A percentile compares a stretch with the other conserved stretches of the same genome.
phyloP scores from a whole-genome alignment of 2,113 vertebrate genomes.

The Misgurnus mizolepis region DNA sequence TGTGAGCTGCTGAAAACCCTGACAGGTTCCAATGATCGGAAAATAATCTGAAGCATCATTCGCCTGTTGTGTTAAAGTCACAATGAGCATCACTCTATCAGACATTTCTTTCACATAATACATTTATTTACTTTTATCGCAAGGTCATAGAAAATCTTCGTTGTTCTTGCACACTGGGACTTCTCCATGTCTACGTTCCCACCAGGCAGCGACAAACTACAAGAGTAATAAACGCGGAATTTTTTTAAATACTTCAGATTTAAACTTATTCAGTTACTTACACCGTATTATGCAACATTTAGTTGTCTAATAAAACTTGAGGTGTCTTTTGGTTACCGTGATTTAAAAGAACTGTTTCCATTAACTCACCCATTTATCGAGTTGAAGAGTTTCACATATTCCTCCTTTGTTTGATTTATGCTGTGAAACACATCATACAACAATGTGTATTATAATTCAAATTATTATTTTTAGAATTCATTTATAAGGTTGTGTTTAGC shows the following conservation, averaged over 20 bases:
- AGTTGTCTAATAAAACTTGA: too few species aligned
- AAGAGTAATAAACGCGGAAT: neutral
- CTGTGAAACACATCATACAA: slow-evolving; percentile 48
- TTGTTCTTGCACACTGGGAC: slow-evolving; percentile 65
- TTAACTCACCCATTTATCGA: slow-evolving; percentile 73
- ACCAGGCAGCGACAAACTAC: slow-evolving; percentile 74
- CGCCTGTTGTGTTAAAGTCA: slow-evolving; percentile 69
- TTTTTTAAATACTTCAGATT: too few species aligned
- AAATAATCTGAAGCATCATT: slow-evolving; percentile 88
- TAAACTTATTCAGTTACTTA: too few species aligned
- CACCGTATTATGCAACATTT: too few species aligned
- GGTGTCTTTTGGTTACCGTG: too few species aligned
- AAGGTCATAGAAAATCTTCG: slow-evolving; percentile 73
- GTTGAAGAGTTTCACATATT: slow-evolving; percentile 67
- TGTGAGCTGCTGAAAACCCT: slow-evolving; percentile 86
- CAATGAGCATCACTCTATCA: neutral
- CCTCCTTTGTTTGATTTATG: slow-evolving; percentile 70
- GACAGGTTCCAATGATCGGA: slow-evolving; percentile 93
- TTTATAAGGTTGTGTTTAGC: neutral
- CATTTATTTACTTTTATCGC: slow-evolving; percentile 68
- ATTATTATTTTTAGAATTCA: too few species aligned
- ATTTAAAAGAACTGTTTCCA: too few species aligned
- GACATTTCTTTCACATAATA: neutral
- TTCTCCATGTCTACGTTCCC: slow-evolving; percentile 71
- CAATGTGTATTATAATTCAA: neutral